A percentile compares a stretch with the other conserved stretches of the same genome.
Evolutionary conservation across 2,113 vertebrate genomes (phyloP).

Genomic region (Equus quagga): DNA sequence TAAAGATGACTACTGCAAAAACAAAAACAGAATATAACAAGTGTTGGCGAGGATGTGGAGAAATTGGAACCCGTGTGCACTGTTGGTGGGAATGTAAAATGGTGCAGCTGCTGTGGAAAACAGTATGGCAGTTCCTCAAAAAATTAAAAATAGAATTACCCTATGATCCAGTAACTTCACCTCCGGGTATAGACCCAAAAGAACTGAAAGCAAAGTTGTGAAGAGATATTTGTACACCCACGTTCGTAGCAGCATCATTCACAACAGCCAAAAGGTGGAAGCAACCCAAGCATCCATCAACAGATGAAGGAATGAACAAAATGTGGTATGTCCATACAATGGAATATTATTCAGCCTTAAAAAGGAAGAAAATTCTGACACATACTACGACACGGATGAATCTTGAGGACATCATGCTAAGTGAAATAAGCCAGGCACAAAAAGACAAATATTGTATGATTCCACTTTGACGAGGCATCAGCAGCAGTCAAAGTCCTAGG

Average conservation of each 20-base stretch:
- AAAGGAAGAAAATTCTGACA: background rate
- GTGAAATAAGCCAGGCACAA: background rate
- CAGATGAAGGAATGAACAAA: background rate
- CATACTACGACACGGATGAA: rapidly evolving
- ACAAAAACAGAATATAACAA: background rate
- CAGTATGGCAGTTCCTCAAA: background rate
- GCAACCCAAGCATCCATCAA: background rate
- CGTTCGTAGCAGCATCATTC: rapidly evolving
- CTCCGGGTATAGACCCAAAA: no score
- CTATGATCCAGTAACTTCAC: background rate
- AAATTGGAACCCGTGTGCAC: rapidly evolving
- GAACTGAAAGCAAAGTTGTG: background rate
- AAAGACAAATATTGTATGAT: rapidly evolving
- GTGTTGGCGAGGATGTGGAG: background rate
- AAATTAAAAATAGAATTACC: background rate
- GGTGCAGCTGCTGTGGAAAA: background rate
- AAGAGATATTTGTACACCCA: rapidly evolving
- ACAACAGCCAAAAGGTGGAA: background rate
- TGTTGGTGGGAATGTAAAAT: rapidly evolving
- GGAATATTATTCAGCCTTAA: background rate
- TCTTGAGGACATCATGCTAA: no score
- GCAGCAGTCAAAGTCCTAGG: rapidly evolving
- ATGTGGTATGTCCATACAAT: rapidly evolving
- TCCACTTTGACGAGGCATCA: rapidly evolving
- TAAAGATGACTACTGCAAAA: background rate